phyloP scores from a whole-genome alignment of 2,113 vertebrate species.

The Oxyruncus cristatus region DNA sequence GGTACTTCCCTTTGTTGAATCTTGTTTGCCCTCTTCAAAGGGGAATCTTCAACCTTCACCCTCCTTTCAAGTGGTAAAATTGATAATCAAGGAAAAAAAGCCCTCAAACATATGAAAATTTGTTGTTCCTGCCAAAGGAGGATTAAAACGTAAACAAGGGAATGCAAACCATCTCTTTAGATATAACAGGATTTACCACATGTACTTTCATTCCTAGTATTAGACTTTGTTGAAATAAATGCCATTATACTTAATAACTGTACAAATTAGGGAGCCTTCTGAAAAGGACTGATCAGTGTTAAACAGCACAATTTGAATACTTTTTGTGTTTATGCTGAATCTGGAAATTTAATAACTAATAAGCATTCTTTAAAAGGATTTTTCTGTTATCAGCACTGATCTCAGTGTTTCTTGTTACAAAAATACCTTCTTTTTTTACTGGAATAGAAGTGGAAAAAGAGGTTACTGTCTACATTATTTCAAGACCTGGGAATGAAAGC shows the following conservation, averaged over 20 bases:
- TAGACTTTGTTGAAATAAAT: conserved; percentile 44
- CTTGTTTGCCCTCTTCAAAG: neutral
- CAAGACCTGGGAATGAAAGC: neutral
- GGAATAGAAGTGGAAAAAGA: neutral
- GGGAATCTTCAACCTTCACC: neutral
- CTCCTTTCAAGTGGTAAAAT: neutral
- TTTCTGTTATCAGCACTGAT: neutral
- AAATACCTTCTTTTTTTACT: neutral
- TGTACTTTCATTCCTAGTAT: neutral
- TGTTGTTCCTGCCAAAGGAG: neutral
- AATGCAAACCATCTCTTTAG: neutral
- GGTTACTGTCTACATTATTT: neutral
- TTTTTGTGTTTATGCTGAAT: neutral
- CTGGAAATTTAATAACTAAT: conserved; percentile 21
- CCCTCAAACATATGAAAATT: neutral
- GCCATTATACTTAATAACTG: conserved; percentile 45
- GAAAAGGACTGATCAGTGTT: conserved; percentile 31
- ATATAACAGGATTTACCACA: conserved; percentile 5
- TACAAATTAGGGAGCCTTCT: conserved; percentile 32
- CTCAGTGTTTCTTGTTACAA: neutral
- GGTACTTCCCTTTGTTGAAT: neutral
- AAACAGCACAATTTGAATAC: conserved; percentile 37
- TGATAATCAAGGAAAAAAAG: neutral
- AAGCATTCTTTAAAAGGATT: neutral
- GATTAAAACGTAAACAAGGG: conserved; percentile 22